A percentile compares a stretch with the other conserved stretches of the same genome.
Conservation (phyloP, 2,113 vertebrate species). For the Rafetus swinhoei region DNA sequence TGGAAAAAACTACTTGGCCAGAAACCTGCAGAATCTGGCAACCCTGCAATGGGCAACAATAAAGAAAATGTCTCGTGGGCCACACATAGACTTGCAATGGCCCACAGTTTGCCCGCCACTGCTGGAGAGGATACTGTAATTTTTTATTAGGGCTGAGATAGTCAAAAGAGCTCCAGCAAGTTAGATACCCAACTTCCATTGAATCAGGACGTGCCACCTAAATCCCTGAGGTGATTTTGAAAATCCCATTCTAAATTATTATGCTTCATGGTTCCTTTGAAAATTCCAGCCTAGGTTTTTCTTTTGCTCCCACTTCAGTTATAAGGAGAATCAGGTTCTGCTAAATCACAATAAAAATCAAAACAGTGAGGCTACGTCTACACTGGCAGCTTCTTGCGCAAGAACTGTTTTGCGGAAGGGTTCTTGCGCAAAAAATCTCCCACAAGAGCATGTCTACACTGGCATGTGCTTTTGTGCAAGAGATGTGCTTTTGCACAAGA, state of each 20-base stretch:
- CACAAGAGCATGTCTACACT: no score
- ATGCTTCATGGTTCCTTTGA: background rate
- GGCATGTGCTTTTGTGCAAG: no score
- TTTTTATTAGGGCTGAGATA: background rate
- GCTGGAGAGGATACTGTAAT: background rate
- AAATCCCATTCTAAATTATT: background rate
- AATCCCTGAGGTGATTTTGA: background rate
- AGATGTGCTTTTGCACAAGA: no score
- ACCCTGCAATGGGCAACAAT: no score
- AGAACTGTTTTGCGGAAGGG: no score
- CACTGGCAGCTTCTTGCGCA: no score
- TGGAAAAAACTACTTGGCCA: no score
- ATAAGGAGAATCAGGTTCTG: conserved; percentile 67
- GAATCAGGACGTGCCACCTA: background rate
- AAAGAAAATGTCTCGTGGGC: no score
- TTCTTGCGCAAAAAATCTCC: no score
- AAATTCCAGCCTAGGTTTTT: conserved; percentile 4
- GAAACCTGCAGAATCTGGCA: no score
- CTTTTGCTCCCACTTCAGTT: conserved; percentile 40
- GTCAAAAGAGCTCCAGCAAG: background rate
- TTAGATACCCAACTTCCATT: background rate
- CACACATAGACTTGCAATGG: background rate
- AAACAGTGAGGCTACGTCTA: background rate
- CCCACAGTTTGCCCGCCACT: background rate
- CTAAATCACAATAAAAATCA: conserved; percentile 64